phyloP scores from a whole-genome alignment of 2,113 vertebrate species.

The Laticauda laticaudata region DNA sequence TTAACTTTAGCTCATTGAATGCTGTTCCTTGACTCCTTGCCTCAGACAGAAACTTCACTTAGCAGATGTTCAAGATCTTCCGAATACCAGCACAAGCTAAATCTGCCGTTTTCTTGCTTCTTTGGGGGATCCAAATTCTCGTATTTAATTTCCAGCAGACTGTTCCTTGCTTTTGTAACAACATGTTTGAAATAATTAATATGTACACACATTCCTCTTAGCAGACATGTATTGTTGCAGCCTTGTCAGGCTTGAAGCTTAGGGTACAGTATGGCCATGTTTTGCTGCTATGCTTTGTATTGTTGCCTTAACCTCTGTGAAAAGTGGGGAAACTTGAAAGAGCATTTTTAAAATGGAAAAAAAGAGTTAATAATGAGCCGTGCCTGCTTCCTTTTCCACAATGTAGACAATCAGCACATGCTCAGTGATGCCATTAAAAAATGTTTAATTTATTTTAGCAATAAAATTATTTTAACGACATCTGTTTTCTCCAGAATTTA shows the following conservation, averaged over 20 bases:
- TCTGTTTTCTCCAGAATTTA: neutral
- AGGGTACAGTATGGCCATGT: neutral
- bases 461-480: constrained; percentile 63
- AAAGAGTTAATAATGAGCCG: neutral
- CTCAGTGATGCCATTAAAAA: constrained; percentile 46
- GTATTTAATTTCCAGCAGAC: constrained; percentile 48
- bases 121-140: constrained; percentile 25
- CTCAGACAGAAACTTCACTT: constrained; percentile 93
- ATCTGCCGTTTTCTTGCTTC: neutral
- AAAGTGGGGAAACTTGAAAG: constrained; percentile 51
- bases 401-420: constrained; percentile 56
- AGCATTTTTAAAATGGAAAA: constrained; percentile 25
- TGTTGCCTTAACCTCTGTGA: constrained; percentile 66
- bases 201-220: constrained; percentile 52
- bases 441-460: constrained; percentile 67
- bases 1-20: neutral
- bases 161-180: constrained; percentile 39
- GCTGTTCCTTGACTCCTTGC: constrained; percentile 71
- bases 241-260: constrained; percentile 20
- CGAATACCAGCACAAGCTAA: constrained; percentile 81
- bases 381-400: constrained; percentile 48
- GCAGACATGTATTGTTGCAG: constrained; percentile 33
- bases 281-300: constrained; percentile 54
- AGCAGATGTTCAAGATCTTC: constrained; percentile 89
- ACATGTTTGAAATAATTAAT: constrained; percentile 47